phyloP scores from a whole-genome alignment of 2,888 invertebrate species.

The Hipparchia sbordonii region DNA sequence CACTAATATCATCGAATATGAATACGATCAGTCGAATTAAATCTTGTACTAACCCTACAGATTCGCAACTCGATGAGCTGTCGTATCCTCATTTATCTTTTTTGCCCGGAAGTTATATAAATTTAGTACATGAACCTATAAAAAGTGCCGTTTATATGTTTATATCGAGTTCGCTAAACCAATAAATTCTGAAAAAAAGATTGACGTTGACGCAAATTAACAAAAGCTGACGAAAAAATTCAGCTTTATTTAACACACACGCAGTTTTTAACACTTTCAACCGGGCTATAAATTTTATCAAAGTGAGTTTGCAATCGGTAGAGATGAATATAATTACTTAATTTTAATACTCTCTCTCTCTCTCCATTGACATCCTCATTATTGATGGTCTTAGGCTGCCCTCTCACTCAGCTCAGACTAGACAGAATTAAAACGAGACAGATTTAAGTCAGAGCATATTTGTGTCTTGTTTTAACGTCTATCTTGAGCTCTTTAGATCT shows the following conservation, averaged over 20 bases:
- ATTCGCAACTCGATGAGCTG: too few species aligned
- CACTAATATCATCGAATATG: too few species aligned
- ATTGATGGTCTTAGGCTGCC: too few species aligned
- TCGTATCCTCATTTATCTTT: neutral
- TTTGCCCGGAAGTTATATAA: neutral
- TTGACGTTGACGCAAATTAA: slow-evolving; percentile 3
- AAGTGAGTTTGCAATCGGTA: neutral
- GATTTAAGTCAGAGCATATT: too few species aligned
- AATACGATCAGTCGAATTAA: too few species aligned
- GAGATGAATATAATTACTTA: slow-evolving; percentile 11
- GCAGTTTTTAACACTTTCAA: neutral
- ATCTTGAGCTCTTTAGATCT: too few species aligned
- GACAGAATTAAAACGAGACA: too few species aligned
- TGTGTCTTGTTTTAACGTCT: too few species aligned
- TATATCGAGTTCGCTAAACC: slow-evolving; percentile 8
- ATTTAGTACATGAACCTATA: neutral
- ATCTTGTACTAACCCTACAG: too few species aligned
- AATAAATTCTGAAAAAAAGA: slow-evolving; percentile 9
- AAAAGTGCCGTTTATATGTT: neutral
- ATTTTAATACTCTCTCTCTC: neutral
- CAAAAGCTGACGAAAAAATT: neutral
- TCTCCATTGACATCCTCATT: too few species aligned
- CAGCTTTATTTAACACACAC: neutral
- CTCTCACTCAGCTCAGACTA: too few species aligned
- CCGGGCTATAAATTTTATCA: slow-evolving; percentile 1